Base-by-base conservation (phyloP, 2,797 vertebrate genomes). In the Varecia variegata region DNA sequence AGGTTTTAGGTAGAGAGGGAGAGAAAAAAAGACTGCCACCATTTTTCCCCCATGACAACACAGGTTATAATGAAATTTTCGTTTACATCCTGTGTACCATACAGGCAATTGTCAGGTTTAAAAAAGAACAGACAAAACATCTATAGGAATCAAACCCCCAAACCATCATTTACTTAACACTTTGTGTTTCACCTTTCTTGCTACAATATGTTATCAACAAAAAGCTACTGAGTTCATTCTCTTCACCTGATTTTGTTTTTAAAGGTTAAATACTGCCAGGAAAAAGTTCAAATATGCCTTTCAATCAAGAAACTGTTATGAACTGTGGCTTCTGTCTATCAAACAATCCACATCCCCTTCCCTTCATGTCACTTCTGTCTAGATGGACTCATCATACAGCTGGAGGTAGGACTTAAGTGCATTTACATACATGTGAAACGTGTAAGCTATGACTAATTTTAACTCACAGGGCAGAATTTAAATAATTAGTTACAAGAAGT, bases 401-500 rank as follows among this genome's bases (percentile, higher is more conserved):
- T 98, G 95, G 96, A 98, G 98, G 98, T 98, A 97, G 97, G 98
- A 98, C 97, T 98, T 98, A 96, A 98, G 97, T 98, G 97, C 98
- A 98, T 99, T 99, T 98, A 98, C 98, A 99, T 98, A 98, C 97
- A 98, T 98, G 98, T 97, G 98, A 98, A 98, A 98, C 79, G 93
- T 98, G 98, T 98, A 98, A 97, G 98, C 99, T 99, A 99, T 99
- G 98, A 98, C 98, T 98, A 98, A 99, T 99, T 99, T 99, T 99
- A 99, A 99, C 99, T 99, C 98, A 99, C 99, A 98, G 99, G 99
- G 99, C 98, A 99, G 99, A 99, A 99, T 99, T 99, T 99, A 99
- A 99, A 99, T 99, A 99, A 99, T 99, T 99, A 99, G 99, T 99
- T 99, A 99, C 99, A 99, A 99, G 99, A 99, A 99, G 99, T 99